phyloP scores from a whole-genome alignment of 2,888 invertebrate species.

The Papilio gigon region DNA sequence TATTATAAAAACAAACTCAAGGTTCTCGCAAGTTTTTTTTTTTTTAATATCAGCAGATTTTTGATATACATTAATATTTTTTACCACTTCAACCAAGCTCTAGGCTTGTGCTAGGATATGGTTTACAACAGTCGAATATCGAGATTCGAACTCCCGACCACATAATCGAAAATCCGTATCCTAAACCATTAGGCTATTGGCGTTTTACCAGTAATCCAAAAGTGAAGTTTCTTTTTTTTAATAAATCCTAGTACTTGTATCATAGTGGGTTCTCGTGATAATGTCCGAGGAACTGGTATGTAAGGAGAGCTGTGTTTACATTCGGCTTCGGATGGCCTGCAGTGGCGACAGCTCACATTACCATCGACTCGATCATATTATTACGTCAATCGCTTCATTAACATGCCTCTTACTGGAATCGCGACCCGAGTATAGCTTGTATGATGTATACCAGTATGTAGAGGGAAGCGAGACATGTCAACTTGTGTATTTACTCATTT shows the following conservation, averaged over 20 bases:
- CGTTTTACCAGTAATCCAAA: too few relatives aligned
- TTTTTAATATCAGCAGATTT: too few relatives aligned
- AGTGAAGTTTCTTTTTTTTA: background rate
- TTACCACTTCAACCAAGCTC: too few relatives aligned
- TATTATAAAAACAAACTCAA: too few relatives aligned
- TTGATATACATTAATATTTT: too few relatives aligned
- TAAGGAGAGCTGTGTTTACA: slow-evolving; percentile 26
- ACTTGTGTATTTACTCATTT: background rate
- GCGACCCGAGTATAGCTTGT: background rate
- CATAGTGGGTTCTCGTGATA: background rate
- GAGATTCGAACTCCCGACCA: too few relatives aligned
- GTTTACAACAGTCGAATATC: too few relatives aligned
- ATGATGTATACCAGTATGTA: background rate
- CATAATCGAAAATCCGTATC: too few relatives aligned
- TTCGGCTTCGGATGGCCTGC: background rate
- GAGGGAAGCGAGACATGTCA: background rate
- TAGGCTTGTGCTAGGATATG: too few relatives aligned
- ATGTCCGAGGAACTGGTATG: slow-evolving; percentile 1
- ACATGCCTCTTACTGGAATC: slow-evolving; percentile 5
- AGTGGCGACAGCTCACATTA: slow-evolving; percentile 4
- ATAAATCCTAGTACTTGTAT: background rate
- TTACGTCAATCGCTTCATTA: slow-evolving; percentile 33
- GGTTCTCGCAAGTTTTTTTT: too few relatives aligned
- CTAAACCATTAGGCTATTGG: too few relatives aligned
- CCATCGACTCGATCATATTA: slow-evolving; percentile 18